These are phyloP conservation scores for Tipula lateralis DNA, from an alignment of 2,888 invertebrate species.

Conservation along the genomic window DNA sequence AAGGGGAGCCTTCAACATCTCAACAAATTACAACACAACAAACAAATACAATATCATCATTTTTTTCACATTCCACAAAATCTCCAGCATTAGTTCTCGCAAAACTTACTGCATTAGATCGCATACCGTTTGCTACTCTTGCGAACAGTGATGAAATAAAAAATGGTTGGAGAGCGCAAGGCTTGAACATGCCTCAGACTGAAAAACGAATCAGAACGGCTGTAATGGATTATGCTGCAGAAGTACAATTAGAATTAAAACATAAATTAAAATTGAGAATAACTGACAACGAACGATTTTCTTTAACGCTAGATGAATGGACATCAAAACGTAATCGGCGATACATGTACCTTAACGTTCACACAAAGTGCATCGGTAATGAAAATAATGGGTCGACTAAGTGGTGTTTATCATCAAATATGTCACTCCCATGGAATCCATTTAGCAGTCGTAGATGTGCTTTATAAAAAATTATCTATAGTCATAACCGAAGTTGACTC, in stretches of 20 bases:
- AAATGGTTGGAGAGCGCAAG: background rate
- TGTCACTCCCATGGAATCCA: conserved; percentile 36
- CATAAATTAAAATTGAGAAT: background rate
- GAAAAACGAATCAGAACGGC: background rate
- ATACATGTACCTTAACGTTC: background rate
- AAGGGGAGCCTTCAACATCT: background rate
- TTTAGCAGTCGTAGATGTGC: too few species aligned
- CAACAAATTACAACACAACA: background rate
- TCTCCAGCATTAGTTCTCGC: background rate
- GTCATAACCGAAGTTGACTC: conserved; percentile 31
- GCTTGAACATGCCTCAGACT: background rate
- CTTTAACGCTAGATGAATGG: background rate
- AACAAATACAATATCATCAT: background rate
- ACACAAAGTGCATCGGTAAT: conserved; percentile 33
- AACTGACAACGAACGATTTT: background rate
- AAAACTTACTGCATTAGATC: conserved; percentile 19
- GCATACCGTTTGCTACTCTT: background rate
- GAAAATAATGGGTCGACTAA: conserved; percentile 34
- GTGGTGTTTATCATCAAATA: conserved; percentile 34
- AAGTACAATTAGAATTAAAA: background rate
- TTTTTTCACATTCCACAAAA: background rate
- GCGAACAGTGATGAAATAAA: conserved; percentile 3
- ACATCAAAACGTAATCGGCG: background rate
- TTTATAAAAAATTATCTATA: conserved; percentile 21
- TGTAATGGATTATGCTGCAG: background rate